These are phyloP conservation scores for Eledone cirrhosa DNA, from an alignment of 2,888 invertebrate genomes.

Conservation along the genomic window DNA sequence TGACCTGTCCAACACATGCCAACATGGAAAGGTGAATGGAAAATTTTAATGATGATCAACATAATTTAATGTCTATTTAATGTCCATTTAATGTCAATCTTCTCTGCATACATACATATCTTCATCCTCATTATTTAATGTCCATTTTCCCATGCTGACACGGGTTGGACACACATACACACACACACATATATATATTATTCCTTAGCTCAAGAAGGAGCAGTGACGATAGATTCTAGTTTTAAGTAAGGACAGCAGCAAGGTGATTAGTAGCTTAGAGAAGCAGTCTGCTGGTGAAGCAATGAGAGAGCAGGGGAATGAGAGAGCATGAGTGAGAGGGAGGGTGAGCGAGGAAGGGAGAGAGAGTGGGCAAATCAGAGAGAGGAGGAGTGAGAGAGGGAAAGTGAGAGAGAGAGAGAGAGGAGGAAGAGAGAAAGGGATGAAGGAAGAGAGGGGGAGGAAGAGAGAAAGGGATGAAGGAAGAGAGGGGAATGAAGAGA, in stretches of 20 bases:
- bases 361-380: slow-evolving; percentile 27
- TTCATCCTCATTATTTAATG: too few species aligned
- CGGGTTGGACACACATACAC: too few species aligned
- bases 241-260: not conserved
- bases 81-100: too few species aligned
- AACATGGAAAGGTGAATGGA: too few species aligned
- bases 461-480: slow-evolving; percentile 29
- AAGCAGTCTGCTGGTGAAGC: slow-evolving; percentile 25
- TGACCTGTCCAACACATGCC: too few species aligned
- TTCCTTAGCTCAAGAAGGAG: not conserved
- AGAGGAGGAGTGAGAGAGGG: not conserved
- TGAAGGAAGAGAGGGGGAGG: slow-evolving; percentile 16
- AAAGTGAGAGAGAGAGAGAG: slow-evolving; percentile 10
- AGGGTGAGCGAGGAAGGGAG: slow-evolving; percentile 22
- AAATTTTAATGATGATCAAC: too few species aligned
- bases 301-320: slow-evolving; percentile 31
- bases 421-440: slow-evolving; percentile 1
- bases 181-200: not conserved
- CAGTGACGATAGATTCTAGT: not conserved
- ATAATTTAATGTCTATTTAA: too few species aligned
- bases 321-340: slow-evolving; percentile 28
- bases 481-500: not conserved
- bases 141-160: too few species aligned
- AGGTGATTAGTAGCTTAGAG: slow-evolving; percentile 30
- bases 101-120: too few species aligned